These are phyloP conservation scores for Sycophaga agraensis DNA, from an alignment of 1,140 invertebrate genomes.

Conservation along the genomic window DNA sequence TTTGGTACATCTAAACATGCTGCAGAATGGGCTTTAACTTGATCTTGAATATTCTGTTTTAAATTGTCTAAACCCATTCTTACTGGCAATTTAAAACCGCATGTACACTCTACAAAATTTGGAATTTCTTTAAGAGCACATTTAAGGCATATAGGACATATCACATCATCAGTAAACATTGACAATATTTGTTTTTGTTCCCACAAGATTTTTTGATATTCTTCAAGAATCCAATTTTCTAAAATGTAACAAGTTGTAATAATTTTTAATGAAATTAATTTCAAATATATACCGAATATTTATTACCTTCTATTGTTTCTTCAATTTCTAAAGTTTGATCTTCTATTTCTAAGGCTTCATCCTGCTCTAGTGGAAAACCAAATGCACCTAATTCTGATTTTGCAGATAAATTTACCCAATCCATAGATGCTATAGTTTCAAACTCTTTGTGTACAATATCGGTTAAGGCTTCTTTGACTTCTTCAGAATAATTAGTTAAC, in stretches of 20 bases:
- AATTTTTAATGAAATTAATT: no score
- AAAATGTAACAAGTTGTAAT: no score
- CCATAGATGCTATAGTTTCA: slow-evolving; percentile 31
- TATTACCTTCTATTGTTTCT: slow-evolving; percentile 18
- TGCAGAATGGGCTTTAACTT: slow-evolving; percentile 37
- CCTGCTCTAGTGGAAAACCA: slow-evolving; percentile 28
- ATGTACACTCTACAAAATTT: slow-evolving; percentile 38
- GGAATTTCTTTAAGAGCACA: slow-evolving; percentile 31
- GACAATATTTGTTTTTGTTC: slow-evolving; percentile 42
- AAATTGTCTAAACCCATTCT: slow-evolving; percentile 34
- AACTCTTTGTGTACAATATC: slow-evolving; percentile 43
- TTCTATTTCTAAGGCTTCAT: slow-evolving; percentile 33
- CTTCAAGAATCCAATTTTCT: slow-evolving; percentile 52
- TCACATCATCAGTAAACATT: slow-evolving; percentile 30
- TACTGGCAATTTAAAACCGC: slow-evolving; percentile 38
- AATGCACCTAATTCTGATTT: no score
- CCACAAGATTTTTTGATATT: slow-evolving; percentile 46
- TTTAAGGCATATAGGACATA: slow-evolving; percentile 49
- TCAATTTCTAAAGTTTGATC: slow-evolving; percentile 22
- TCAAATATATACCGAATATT: no score
- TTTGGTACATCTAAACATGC: slow-evolving; percentile 35
- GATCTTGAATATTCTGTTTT: slow-evolving; percentile 33
- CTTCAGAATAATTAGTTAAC: slow-evolving; percentile 13
- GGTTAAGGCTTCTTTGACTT: slow-evolving; percentile 35
- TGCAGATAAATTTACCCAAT: slow-evolving; percentile 16